phyloP scores from a whole-genome alignment of 2,797 vertebrate genomes.

The Danio aesculapii region DNA sequence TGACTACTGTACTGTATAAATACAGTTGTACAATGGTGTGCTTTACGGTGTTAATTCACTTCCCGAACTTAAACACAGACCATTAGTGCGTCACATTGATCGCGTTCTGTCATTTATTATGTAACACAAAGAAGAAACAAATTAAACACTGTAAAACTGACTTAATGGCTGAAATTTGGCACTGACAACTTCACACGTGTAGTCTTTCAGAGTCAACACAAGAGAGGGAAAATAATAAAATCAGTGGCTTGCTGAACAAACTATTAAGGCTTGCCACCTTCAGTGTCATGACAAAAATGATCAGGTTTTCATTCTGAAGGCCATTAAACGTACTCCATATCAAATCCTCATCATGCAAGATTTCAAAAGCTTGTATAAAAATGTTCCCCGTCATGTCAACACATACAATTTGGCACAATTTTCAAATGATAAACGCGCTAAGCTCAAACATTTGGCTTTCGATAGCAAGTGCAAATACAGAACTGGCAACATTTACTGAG shows the following conservation, averaged over 20 bases:
- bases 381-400: slow-evolving; percentile 32
- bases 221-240: neutral
- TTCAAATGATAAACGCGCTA: slow-evolving; percentile 69
- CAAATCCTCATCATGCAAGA: slow-evolving; percentile 79
- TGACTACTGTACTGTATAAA: slow-evolving; percentile 53
- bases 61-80: slow-evolving; percentile 19
- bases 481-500: slow-evolving; percentile 41
- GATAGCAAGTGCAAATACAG: slow-evolving; percentile 61
- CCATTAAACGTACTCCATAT: slow-evolving; percentile 57
- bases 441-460: slow-evolving; percentile 62
- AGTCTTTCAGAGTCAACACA: slow-evolving; percentile 9
- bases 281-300: slow-evolving; percentile 45
- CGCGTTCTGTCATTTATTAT: slow-evolving; percentile 13
- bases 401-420: slow-evolving; percentile 73
- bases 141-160: neutral
- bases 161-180: slow-evolving; percentile 29
- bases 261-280: slow-evolving; percentile 43
- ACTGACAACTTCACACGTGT: slow-evolving; percentile 1
- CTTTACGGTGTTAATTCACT: slow-evolving; percentile 37
- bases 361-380: slow-evolving; percentile 60
- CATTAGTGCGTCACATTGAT: slow-evolving; percentile 6
- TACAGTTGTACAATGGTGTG: slow-evolving; percentile 45
- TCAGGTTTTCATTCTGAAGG: slow-evolving; percentile 53
- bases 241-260: slow-evolving; percentile 42
- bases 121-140: slow-evolving; percentile 14